Evolutionary conservation across 2,888 invertebrate genomes (phyloP).

Genomic region (Hipparchia semele): DNA sequence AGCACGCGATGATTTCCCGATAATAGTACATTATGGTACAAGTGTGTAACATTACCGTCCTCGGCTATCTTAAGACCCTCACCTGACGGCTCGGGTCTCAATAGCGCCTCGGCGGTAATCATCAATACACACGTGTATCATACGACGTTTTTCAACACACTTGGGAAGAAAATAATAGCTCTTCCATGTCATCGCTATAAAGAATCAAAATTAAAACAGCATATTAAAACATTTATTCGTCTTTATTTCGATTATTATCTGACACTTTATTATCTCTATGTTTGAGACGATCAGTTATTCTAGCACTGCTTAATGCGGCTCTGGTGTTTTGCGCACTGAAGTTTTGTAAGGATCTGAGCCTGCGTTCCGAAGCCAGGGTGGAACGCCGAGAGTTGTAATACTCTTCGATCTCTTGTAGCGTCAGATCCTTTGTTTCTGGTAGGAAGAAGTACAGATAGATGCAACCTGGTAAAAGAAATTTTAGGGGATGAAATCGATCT

Average conservation of each 20-base stretch:
- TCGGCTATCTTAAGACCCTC: too few species aligned
- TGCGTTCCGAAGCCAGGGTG: slow-evolving; percentile 63
- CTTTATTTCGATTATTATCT: background rate
- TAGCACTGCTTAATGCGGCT: slow-evolving; percentile 29
- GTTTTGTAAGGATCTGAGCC: slow-evolving; percentile 46
- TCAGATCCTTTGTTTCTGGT: slow-evolving; percentile 85
- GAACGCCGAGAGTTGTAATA: slow-evolving; percentile 81
- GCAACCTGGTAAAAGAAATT: slow-evolving; percentile 59
- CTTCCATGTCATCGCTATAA: background rate
- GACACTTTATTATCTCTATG: background rate
- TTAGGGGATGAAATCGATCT: background rate
- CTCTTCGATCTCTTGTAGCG: slow-evolving; percentile 86
- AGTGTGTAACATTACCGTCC: too few species aligned
- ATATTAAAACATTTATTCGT: background rate
- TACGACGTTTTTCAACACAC: too few species aligned
- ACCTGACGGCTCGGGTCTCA: too few species aligned
- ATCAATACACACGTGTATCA: too few species aligned
- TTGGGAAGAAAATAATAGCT: too few species aligned
- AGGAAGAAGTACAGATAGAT: slow-evolving; percentile 81
- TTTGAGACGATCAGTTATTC: slow-evolving; percentile 30
- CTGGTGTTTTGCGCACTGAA: slow-evolving; percentile 28
- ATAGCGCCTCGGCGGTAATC: too few species aligned
- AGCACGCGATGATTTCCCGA: slow-evolving; percentile 27
- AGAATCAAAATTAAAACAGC: background rate
- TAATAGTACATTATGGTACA: slow-evolving; percentile 6